Base-by-base conservation (phyloP, 2,113 vertebrate species). In the Climacteris rufus region DNA sequence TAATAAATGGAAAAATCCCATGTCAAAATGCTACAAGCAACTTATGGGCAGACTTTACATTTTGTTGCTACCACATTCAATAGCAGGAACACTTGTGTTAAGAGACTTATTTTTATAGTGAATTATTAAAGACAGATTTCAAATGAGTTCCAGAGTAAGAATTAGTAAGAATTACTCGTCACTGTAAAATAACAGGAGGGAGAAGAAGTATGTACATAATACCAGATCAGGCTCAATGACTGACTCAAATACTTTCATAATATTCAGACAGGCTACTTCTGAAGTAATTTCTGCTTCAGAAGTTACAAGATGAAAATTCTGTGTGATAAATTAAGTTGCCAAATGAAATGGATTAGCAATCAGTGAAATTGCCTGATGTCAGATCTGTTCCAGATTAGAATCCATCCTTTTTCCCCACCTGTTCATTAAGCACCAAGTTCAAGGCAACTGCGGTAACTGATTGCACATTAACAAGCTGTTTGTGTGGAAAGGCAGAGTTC, bases 341-440 rank as follows among this genome's bases (percentile, higher is more conserved):
- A 98, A 98, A 97, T 60, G 86, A 97, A 98, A 97, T 94, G 96
- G 98, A 98, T 98, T 98, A 98, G 97, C 60, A 96, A 98, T 98
- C 98, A 98, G 96, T 90, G 93, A 97, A 98, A 98, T 79, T 97
- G 97, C 96, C 96, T 94, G 94, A 98, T 97, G 97, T 98, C 97
- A 98, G 96, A 98, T 96, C 93, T 97, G 97, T 87, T 97, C 97
- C 96, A 94, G 93, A 98, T 97, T 97, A 96, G 96, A 97, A 98
- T 98, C 97, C 97, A 98, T 98, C 95, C 97, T 98, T 96, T 97
- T 95, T 95, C 97, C 97, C 98, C 98, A 98, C 97, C 97, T 98
- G 98, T 97, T 98, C 98, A 98, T 98, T 98, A 98, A 97, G 94
- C 92, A 92, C 91, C 91, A 95, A 97, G 96, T 98, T 98, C 96